Conservation (phyloP, 2,888 invertebrate genomes). For the Cyclophora punctaria region DNA sequence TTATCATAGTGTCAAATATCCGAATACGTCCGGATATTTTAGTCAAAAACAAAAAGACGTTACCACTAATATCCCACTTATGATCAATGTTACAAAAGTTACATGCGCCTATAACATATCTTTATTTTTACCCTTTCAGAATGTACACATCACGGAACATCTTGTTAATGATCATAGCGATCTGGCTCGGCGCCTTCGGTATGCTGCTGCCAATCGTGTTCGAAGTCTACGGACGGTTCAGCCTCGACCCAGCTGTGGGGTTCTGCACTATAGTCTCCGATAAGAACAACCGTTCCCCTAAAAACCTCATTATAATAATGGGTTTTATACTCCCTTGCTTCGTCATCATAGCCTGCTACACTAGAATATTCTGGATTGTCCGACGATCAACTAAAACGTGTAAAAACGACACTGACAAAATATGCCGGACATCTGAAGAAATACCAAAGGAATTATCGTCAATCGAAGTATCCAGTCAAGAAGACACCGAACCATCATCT, state of each 20-base stretch:
- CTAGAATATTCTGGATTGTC: constrained; percentile 12
- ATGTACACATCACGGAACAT: constrained; percentile 12
- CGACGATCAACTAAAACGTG: constrained; percentile 4
- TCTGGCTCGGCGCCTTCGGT: constrained; percentile 9
- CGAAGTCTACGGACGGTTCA: constrained; percentile 12
- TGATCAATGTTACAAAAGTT: no score
- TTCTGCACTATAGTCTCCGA: constrained; percentile 12
- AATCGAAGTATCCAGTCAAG: neutral
- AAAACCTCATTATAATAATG: constrained; percentile 3
- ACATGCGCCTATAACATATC: no score
- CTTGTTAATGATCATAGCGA: constrained; percentile 10
- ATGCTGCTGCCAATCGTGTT: constrained; percentile 4
- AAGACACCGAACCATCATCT: neutral
- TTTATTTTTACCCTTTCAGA: constrained; percentile 1
- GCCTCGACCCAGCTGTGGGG: constrained; percentile 7
- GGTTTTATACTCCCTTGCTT: constrained; percentile 4
- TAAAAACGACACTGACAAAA: neutral
- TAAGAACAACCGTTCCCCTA: constrained; percentile 5
- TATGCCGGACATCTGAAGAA: neutral
- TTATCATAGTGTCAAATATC: no score
- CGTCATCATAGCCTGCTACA: constrained; percentile 9
- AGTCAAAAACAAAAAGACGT: no score
- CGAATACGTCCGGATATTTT: no score
- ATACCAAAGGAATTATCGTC: constrained; percentile 1
- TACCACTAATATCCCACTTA: no score